Percentiles rank a stretch among this genome's conserved stretches.
These are phyloP conservation scores for Trididemnum clinides DNA, from an alignment of 23 tunicate genomes.

Conservation along the genomic window DNA sequence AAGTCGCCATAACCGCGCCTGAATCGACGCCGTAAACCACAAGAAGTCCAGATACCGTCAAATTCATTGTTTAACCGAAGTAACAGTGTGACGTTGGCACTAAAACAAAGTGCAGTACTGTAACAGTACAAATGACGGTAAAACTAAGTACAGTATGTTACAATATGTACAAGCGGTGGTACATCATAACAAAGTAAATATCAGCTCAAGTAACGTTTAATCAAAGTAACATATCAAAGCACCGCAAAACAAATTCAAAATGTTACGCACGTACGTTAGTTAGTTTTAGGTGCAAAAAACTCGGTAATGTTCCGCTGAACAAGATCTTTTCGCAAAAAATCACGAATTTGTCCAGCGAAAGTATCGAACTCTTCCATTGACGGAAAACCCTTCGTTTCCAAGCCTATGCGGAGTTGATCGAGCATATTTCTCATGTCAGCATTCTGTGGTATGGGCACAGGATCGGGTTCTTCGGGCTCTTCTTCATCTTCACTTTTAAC, in stretches of 20 bases:
- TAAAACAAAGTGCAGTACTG: too few species aligned
- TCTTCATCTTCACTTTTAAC: slow-evolving; percentile 42
- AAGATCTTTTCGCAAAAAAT: slow-evolving; percentile 59
- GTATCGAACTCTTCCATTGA: slow-evolving; percentile 53
- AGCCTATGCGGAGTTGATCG: slow-evolving; percentile 32
- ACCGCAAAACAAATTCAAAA: slow-evolving; percentile 31
- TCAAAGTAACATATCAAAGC: slow-evolving; percentile 25
- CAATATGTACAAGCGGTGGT: too few species aligned
- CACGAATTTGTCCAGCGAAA: slow-evolving; percentile 52
- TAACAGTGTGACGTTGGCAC: too few species aligned
- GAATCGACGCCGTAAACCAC: too few species aligned
- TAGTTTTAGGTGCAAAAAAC: slow-evolving; percentile 41
- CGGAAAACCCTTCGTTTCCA: slow-evolving; percentile 54
- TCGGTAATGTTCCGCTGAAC: slow-evolving; percentile 39
- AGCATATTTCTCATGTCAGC: slow-evolving; percentile 50
- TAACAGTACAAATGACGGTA: too few species aligned
- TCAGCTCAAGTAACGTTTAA: too few species aligned
- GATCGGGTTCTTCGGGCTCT: slow-evolving; percentile 44
- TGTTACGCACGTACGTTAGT: slow-evolving; percentile 22
- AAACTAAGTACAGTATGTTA: too few species aligned
- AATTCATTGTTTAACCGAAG: too few species aligned
- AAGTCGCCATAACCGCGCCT: too few species aligned
- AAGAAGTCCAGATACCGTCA: too few species aligned
- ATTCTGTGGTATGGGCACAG: slow-evolving; percentile 39
- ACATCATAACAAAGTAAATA: too few species aligned